A percentile compares a stretch with the other conserved stretches of the same genome.
These are phyloP conservation scores for Anniella stebbinsi DNA, from an alignment of 2,797 vertebrate genomes.

Conservation along the genomic window DNA sequence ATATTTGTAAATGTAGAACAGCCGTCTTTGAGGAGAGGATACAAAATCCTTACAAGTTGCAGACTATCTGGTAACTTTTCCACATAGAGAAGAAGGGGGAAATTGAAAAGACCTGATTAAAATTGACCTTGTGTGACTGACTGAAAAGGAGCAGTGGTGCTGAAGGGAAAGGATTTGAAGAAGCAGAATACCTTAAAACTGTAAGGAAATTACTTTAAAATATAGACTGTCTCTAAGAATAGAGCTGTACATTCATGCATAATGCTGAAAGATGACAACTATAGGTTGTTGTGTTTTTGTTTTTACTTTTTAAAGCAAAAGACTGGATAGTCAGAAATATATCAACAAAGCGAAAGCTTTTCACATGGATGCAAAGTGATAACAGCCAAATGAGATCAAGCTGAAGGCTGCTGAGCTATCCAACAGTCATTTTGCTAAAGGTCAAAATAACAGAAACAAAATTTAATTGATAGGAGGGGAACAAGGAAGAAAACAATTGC, in stretches of 20 bases:
- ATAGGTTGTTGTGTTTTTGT: background rate
- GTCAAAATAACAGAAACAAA: constrained; percentile 1
- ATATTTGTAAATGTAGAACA: constrained; percentile 37
- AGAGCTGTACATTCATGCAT: background rate
- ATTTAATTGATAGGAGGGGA: background rate
- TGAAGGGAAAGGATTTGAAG: constrained; percentile 8
- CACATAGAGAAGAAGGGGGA: constrained; percentile 38
- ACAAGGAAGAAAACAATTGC: background rate
- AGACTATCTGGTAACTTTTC: constrained; percentile 46
- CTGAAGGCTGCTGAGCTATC: constrained; percentile 33
- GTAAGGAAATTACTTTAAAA: background rate
- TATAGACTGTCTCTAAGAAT: background rate
- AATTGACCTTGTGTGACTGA: constrained; percentile 39
- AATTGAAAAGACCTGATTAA: constrained; percentile 16
- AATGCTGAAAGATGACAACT: background rate
- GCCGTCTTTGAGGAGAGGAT: constrained; percentile 43
- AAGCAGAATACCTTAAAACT: background rate
- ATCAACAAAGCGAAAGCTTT: constrained; percentile 13
- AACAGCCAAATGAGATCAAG: constrained; percentile 16
- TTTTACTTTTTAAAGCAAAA: background rate
- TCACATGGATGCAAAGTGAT: constrained; percentile 10
- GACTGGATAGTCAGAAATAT: background rate
- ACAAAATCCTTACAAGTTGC: constrained; percentile 50
- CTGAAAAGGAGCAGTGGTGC: constrained; percentile 15
- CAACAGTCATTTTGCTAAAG: background rate